Conservation (phyloP, 2,888 invertebrate genomes). For the Luffia ferchaultella region DNA sequence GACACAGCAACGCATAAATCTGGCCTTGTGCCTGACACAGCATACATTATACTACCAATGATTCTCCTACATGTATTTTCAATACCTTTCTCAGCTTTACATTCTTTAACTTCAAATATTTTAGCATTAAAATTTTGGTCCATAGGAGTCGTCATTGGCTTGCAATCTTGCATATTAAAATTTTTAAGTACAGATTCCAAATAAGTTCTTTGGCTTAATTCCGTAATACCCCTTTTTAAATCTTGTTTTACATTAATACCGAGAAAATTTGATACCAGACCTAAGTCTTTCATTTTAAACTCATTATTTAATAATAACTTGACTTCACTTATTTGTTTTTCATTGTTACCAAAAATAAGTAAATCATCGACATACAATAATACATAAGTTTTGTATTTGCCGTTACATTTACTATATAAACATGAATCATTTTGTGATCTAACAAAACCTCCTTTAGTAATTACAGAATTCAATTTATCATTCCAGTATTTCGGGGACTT, state of each 20-base stretch:
- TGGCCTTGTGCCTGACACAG: conserved; percentile 15
- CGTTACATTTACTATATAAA: conserved; percentile 12
- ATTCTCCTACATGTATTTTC: conserved; percentile 15
- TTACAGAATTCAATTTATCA: conserved; percentile 16
- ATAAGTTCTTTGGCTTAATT: conserved; percentile 13
- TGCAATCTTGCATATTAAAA: conserved; percentile 13
- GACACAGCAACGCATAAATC: conserved; percentile 12
- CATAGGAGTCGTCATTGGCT: conserved; percentile 11
- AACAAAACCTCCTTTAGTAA: conserved; percentile 15
- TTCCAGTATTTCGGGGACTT: conserved; percentile 17
- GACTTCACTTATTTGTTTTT: too few relatives aligned
- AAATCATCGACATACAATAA: conserved; percentile 16
- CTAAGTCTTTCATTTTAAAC: conserved; percentile 17
- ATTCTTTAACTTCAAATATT: conserved; percentile 8
- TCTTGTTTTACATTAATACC: conserved; percentile 14
- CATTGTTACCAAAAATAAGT: conserved; percentile 12
- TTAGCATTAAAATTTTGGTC: conserved; percentile 15
- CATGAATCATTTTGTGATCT: conserved; percentile 15
- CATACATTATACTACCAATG: conserved; percentile 16
- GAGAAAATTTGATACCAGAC: conserved; percentile 11
- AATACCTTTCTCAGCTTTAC: conserved; percentile 2
- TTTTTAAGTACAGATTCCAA: conserved; percentile 8
- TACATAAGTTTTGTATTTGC: conserved; percentile 11
- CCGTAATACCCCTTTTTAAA: conserved; percentile 10
- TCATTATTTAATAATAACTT: conserved; percentile 11